Evolutionary conservation across 2,797 vertebrate species (phyloP).

Genomic region (Mormyrops attenuatus): DNA sequence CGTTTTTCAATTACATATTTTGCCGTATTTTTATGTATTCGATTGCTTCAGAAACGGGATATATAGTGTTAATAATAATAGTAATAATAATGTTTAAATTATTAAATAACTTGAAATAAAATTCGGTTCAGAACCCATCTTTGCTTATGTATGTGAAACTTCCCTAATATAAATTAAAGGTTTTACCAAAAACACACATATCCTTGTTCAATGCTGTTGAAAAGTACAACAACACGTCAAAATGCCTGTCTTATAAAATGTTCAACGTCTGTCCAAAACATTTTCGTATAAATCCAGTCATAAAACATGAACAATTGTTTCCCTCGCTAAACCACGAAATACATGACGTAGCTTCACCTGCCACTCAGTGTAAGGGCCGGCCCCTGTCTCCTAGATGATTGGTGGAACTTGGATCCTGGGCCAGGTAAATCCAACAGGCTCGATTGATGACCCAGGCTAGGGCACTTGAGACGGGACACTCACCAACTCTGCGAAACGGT

Average conservation of each 20-base stretch:
- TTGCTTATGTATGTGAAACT: background rate
- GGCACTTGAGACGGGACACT: constrained; percentile 42
- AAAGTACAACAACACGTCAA: background rate
- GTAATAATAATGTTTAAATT: background rate
- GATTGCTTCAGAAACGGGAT: background rate
- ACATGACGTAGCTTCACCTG: background rate
- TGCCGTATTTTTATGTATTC: background rate
- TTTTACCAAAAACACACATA: background rate
- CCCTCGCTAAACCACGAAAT: background rate
- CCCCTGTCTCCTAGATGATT: constrained; percentile 52
- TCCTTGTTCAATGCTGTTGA: background rate
- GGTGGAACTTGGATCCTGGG: constrained; percentile 44
- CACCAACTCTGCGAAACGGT: constrained; percentile 30
- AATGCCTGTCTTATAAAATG: background rate
- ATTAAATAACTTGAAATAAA: background rate
- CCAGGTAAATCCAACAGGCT: constrained; percentile 26
- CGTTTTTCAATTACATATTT: constrained; percentile 15
- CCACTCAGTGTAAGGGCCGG: constrained; percentile 49
- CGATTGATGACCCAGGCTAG: constrained; percentile 31
- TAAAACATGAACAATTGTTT: background rate
- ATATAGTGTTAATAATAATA: background rate
- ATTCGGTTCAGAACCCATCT: background rate
- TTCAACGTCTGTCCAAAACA: background rate
- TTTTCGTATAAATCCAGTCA: background rate
- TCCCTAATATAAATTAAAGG: background rate